phyloP scores from a whole-genome alignment of 2,113 vertebrate species.

The Felis catus region DNA sequence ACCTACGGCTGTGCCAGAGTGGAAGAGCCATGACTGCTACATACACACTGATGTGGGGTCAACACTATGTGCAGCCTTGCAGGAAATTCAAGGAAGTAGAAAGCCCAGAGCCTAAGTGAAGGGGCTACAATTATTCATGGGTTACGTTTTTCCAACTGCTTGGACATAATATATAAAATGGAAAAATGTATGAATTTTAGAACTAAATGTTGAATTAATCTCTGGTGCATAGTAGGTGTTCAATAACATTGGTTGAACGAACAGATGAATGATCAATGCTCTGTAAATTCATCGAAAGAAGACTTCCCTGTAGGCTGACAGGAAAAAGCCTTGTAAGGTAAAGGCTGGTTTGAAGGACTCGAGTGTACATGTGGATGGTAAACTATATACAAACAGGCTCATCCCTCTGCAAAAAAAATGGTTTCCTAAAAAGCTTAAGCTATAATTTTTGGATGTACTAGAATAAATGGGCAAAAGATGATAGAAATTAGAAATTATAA shows the following conservation, averaged over 20 bases:
- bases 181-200: neutral
- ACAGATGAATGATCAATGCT: neutral
- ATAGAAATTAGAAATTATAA: conserved; percentile 2
- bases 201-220: neutral
- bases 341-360: neutral
- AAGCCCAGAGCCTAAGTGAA: too few relatives aligned
- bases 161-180: neutral
- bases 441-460: neutral
- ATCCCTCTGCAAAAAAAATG: neutral
- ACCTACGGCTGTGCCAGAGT: rapidly evolving
- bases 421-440: neutral
- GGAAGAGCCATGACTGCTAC: neutral
- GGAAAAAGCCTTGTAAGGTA: too few relatives aligned
- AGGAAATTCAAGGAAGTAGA: neutral
- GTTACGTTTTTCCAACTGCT: neutral
- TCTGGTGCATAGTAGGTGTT: neutral
- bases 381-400: neutral
- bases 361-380: neutral
- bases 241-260: neutral
- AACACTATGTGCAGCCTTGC: too few relatives aligned
- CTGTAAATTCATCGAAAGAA: neutral
- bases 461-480: neutral
- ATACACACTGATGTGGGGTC: rapidly evolving
- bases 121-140: neutral
- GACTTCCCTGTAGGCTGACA: neutral